Evolutionary conservation across 2,888 invertebrate genomes (phyloP).

Genomic region (Mythimna albipuncta): DNA sequence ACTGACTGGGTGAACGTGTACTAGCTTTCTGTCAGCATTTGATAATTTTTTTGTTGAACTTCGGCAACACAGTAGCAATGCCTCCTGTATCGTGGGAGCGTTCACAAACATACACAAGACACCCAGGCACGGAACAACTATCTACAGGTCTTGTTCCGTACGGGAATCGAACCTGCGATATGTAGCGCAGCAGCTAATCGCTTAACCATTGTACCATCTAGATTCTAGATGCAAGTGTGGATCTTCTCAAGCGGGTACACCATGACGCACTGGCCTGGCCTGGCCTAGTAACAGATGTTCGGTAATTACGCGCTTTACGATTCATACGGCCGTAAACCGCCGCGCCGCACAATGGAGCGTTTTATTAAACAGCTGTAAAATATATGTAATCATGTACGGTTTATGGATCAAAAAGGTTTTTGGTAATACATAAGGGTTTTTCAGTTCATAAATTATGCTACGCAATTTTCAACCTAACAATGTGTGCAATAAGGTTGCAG

Average conservation of each 20-base stretch:
- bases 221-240: neutral
- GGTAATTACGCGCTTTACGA: slow-evolving; percentile 64
- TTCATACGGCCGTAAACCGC: slow-evolving; percentile 59
- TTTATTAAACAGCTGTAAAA: slow-evolving; percentile 74
- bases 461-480: slow-evolving; percentile 6
- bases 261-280: neutral
- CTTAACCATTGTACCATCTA: no score
- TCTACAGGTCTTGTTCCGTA: no score
- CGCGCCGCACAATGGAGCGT: slow-evolving; percentile 68
- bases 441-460: neutral
- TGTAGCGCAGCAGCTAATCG: no score
- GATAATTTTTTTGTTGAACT: neutral
- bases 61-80: neutral
- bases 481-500: fast-evolving
- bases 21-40: no score
- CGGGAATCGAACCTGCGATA: no score
- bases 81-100: no score
- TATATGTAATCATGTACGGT: slow-evolving; percentile 66
- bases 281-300: slow-evolving; percentile 65
- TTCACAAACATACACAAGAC: no score
- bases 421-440: slow-evolving; percentile 41
- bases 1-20: no score
- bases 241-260: neutral
- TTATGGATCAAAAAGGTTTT: slow-evolving; percentile 67
- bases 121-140: no score